A percentile compares a stretch with the other conserved stretches of the same genome.
Evolutionary conservation across 2,888 invertebrate genomes (phyloP).

Genomic region (Heteromurus nitidus): DNA sequence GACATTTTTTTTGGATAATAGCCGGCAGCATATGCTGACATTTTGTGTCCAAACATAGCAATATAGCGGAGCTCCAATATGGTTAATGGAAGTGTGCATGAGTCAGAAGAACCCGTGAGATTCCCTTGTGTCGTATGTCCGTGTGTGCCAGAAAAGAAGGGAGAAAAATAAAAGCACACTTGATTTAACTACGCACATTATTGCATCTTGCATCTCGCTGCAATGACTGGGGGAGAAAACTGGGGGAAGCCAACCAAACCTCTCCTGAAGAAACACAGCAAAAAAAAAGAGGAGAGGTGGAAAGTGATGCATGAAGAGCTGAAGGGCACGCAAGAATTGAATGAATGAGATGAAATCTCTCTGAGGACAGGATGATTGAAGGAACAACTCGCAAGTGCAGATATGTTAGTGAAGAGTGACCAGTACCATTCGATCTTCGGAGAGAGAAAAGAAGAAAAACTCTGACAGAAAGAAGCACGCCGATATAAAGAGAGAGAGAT

Average conservation of each 20-base stretch:
- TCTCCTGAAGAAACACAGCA: conserved; percentile 13
- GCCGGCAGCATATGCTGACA: too few relatives aligned
- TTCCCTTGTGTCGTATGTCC: too few relatives aligned
- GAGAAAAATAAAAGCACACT: conserved; percentile 28
- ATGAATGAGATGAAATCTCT: conserved; percentile 12
- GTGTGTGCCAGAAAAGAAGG: conserved; percentile 15
- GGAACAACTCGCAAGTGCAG: background rate
- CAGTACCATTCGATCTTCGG: too few relatives aligned
- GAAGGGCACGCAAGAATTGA: conserved; percentile 48
- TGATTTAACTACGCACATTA: conserved; percentile 52
- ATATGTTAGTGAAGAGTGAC: conserved; percentile 4
- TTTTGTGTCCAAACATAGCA: too few relatives aligned
- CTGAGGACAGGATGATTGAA: conserved; percentile 13
- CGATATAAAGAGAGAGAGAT: conserved; percentile 39
- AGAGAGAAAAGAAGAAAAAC: background rate
- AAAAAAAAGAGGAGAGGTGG: conserved; percentile 12
- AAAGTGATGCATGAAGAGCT: conserved; percentile 51
- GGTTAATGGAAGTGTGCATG: too few relatives aligned
- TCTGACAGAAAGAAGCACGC: conserved; percentile 35
- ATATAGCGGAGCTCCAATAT: too few relatives aligned
- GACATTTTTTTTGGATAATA: too few relatives aligned
- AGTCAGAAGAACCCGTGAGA: conserved; percentile 9
- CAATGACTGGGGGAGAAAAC: conserved; percentile 35
- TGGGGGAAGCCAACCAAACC: too few relatives aligned
- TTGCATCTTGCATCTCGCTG: conserved; percentile 19